phyloP scores from a whole-genome alignment of 2,113 vertebrate genomes.

The Apus apus region DNA sequence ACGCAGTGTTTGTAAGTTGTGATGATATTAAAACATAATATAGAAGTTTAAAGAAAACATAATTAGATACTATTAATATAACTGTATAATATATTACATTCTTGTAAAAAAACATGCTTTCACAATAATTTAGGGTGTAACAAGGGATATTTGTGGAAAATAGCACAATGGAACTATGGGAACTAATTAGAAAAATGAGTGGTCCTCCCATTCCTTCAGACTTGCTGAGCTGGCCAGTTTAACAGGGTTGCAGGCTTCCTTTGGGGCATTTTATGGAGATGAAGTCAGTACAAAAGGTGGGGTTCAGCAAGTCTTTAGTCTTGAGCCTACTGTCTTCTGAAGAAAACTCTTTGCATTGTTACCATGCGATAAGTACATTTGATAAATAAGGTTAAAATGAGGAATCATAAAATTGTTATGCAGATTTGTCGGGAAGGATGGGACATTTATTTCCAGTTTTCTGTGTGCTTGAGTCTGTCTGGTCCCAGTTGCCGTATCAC shows the following conservation, averaged over 20 bases:
- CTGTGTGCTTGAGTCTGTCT: neutral
- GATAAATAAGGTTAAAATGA: neutral
- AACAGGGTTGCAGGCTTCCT: neutral
- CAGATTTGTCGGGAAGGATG: neutral
- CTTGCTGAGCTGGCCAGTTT: neutral
- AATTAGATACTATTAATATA: neutral
- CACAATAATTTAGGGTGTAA: neutral
- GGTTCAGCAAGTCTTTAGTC: neutral
- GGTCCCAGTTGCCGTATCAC: neutral
- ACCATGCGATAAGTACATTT: accelerated
- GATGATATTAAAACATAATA: neutral
- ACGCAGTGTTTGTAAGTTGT: neutral
- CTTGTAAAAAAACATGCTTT: neutral
- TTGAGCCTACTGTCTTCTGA: neutral
- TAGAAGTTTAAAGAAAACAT: neutral
- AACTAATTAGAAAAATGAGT: neutral
- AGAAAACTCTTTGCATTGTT: neutral
- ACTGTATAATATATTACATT: neutral
- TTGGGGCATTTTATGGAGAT: neutral
- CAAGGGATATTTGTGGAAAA: neutral
- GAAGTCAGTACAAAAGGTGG: neutral
- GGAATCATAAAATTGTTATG: neutral
- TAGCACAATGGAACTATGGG: neutral
- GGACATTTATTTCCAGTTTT: neutral
- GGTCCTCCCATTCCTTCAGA: neutral